Evolutionary conservation across 2,113 vertebrate genomes (phyloP).

Genomic region (Scartelaos histophorus): DNA sequence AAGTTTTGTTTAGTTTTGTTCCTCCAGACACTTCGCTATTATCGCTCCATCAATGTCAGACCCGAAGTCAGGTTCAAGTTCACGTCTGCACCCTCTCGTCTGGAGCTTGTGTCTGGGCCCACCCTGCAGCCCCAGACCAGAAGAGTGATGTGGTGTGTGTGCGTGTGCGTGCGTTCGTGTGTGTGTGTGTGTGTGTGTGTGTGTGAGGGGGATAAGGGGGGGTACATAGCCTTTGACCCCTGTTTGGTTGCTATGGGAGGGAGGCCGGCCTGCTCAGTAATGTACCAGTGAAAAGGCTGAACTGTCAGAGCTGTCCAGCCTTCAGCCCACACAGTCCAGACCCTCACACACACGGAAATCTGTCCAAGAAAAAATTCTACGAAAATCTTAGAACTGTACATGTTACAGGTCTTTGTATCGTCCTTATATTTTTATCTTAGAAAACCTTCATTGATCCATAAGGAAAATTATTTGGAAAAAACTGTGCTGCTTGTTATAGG

Average conservation of each 20-base stretch:
- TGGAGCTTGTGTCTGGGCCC: slow-evolving; percentile 47
- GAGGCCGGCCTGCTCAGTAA: slow-evolving; percentile 71
- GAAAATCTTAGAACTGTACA: not conserved
- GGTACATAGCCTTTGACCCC: slow-evolving; percentile 76
- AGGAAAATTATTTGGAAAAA: no score
- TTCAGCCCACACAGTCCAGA: slow-evolving; percentile 52
- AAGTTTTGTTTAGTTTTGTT: not conserved
- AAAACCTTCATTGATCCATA: no score
- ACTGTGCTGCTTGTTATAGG: no score
- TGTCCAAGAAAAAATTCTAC: slow-evolving; percentile 53
- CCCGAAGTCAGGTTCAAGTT: slow-evolving; percentile 70
- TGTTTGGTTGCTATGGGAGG: slow-evolving; percentile 76
- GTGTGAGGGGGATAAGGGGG: slow-evolving; percentile 17
- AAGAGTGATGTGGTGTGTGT: slow-evolving; percentile 9
- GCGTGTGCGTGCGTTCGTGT: no score
- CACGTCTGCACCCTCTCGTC: slow-evolving; percentile 38
- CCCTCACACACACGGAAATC: slow-evolving; percentile 66
- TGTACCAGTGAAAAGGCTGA: slow-evolving; percentile 77
- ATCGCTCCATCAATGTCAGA: slow-evolving; percentile 2
- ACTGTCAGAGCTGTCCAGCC: slow-evolving; percentile 77
- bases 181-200: no score
- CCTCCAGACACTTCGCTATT: not conserved
- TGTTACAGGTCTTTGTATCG: no score
- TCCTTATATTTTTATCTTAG: no score
- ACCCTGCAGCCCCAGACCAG: slow-evolving; percentile 43